phyloP scores from a whole-genome alignment of 1,140 invertebrate genomes.

The Augochlora pura region DNA sequence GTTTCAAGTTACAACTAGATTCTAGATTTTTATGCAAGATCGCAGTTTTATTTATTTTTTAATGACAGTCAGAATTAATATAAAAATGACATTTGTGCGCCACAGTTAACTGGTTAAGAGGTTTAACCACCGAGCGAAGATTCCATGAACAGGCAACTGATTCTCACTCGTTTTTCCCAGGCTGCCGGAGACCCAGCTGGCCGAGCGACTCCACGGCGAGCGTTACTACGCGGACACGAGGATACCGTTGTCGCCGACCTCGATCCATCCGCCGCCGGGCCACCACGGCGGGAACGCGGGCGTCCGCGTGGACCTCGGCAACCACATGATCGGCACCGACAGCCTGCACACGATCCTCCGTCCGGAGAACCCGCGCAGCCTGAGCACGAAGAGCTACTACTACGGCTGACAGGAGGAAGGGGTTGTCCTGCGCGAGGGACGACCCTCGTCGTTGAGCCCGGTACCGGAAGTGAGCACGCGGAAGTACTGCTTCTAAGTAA shows the following conservation, averaged over 20 bases:
- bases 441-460: constrained; percentile 75
- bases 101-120: too few relatives aligned
- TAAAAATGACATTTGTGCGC: too few relatives aligned
- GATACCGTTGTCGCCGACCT: constrained; percentile 71
- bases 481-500: constrained; percentile 79
- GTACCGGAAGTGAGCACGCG: constrained; percentile 77
- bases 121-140: too few relatives aligned
- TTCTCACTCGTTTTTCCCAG: constrained; percentile 47
- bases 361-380: constrained; percentile 78
- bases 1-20: too few relatives aligned
- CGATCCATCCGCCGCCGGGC: constrained; percentile 39
- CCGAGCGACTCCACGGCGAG: constrained; percentile 74
- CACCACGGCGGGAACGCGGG: constrained; percentile 55
- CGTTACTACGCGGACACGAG: constrained; percentile 74
- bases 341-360: constrained; percentile 77
- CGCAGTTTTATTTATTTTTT: too few relatives aligned
- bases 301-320: constrained; percentile 76
- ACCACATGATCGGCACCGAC: constrained; percentile 78
- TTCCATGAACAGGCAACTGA: too few relatives aligned
- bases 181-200: constrained; percentile 75
- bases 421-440: constrained; percentile 76
- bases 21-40: too few relatives aligned
- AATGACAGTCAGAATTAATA: too few relatives aligned
- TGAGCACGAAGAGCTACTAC: constrained; percentile 82
- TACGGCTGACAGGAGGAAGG: constrained; percentile 82